Base-by-base conservation (phyloP, 2,888 invertebrate genomes). In the Drosophila eohydei region DNA sequence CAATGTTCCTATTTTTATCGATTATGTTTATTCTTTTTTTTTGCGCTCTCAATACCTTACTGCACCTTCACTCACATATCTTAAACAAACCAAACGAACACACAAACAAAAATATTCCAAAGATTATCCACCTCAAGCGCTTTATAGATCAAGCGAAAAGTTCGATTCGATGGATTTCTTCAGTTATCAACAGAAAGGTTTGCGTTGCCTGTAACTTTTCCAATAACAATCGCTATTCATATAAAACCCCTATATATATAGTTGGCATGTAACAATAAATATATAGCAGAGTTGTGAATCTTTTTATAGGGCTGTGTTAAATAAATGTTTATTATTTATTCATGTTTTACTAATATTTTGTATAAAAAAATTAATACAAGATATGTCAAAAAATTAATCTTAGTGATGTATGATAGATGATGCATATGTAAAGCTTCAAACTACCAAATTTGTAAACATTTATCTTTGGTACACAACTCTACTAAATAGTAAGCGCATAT, bases 141-240 rank as follows among this genome's bases (percentile, higher is more conserved):
- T 95, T 93, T 94, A 94, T 94, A 94, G 94, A 94, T 94, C 93
- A 73, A 93, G 94, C 93, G 94, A 94, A 94, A 94, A 94, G 93
- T 95, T 94, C 94, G 94, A 94, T 93, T 95, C 93, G 61, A 94
- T 94, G 93, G 95, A 95, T 91, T 94, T 95, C 93, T 91, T 91
- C 88, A 89, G 90, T 80, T 91, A 92, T 77, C 91, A 91, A 83
- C 85, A 91, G 81, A 90, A 92, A 92, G 93, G 93, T 93, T 93
- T 93, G 93, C 90, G 79, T 80, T 77, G 65, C 60, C 73, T 78
- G 71, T 82, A 76, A 84, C 56, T 83, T 66, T 40, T 71, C 30
- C 21, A 62, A 57, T 81, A 83, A 74, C 71, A 67, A 63, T 38
- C 56, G 66, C 64, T 66, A 74, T 38, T 38, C 36, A 57, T 57